Conservation (phyloP, 2,113 vertebrate species). For the Triplophysa dalaica region DNA sequence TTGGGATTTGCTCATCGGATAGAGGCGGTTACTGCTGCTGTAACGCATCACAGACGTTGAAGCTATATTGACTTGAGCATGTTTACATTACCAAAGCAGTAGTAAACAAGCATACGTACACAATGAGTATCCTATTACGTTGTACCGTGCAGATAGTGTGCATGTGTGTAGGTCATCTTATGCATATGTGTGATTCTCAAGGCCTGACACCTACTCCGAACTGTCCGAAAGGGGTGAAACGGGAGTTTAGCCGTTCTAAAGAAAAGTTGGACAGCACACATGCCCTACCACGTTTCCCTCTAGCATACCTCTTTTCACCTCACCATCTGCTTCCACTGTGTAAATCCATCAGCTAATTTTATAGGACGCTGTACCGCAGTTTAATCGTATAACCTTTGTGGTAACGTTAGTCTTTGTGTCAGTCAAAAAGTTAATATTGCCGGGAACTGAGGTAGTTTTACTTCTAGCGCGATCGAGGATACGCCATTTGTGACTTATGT, state of each 20-base stretch:
- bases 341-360: background rate
- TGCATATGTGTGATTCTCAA: background rate
- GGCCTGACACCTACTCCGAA: background rate
- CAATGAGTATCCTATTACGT: background rate
- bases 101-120: background rate
- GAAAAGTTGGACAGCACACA: background rate
- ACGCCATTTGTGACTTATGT: background rate
- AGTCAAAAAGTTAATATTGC: background rate
- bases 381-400: background rate
- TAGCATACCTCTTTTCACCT: background rate
- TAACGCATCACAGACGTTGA: background rate
- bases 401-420: background rate
- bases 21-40: slow-evolving; percentile 8
- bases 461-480: too few species aligned
- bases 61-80: background rate
- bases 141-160: background rate
- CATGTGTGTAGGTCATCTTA: background rate
- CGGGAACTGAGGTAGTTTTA: background rate
- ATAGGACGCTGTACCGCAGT: background rate
- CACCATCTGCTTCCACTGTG: background rate
- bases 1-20: background rate
- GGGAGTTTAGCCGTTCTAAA: slow-evolving; percentile 9
- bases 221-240: background rate
- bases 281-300: background rate
- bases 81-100: background rate